phyloP scores from a whole-genome alignment of 2,797 vertebrate species.

The Pelodytes ibericus region DNA sequence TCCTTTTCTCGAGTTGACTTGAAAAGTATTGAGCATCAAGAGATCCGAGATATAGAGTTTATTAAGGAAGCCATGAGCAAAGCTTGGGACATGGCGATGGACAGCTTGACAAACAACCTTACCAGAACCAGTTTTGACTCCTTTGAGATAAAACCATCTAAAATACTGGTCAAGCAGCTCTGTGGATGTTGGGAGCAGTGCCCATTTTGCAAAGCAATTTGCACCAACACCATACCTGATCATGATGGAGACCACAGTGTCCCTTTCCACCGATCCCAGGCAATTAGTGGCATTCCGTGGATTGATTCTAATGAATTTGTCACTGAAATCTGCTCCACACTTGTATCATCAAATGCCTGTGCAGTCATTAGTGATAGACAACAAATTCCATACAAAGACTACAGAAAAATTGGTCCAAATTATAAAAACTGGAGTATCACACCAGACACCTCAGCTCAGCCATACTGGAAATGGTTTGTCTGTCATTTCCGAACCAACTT shows the following conservation, averaged over 20 bases:
- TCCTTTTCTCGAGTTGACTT: constrained; percentile 44
- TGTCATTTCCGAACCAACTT: constrained; percentile 46
- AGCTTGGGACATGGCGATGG: constrained; percentile 15
- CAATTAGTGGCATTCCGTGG: fast-evolving
- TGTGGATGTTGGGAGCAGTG: constrained; percentile 65
- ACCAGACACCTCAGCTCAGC: constrained; percentile 38
- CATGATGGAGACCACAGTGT: constrained; percentile 56
- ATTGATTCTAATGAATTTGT: background rate
- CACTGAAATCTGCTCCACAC: constrained; percentile 59
- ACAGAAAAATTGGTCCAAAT: constrained; percentile 38
- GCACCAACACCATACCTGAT: constrained; percentile 58
- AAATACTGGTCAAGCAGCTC: constrained; percentile 61
- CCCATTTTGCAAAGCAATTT: constrained; percentile 65
- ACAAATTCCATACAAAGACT: background rate
- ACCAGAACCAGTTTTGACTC: background rate
- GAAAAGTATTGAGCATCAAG: constrained; percentile 50
- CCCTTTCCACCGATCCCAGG: constrained; percentile 48
- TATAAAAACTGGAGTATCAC: constrained; percentile 51
- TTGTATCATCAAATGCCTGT: fast-evolving
- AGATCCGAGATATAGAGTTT: constrained; percentile 45
- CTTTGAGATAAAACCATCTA: constrained; percentile 21
- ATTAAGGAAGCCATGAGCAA: constrained; percentile 41
- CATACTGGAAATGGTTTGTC: constrained; percentile 63
- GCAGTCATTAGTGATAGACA: fast-evolving
- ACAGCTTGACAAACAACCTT: constrained; percentile 18